These are phyloP conservation scores for Gisinianus flammeolus DNA, from an alignment of 2,888 invertebrate genomes.

Conservation along the genomic window DNA sequence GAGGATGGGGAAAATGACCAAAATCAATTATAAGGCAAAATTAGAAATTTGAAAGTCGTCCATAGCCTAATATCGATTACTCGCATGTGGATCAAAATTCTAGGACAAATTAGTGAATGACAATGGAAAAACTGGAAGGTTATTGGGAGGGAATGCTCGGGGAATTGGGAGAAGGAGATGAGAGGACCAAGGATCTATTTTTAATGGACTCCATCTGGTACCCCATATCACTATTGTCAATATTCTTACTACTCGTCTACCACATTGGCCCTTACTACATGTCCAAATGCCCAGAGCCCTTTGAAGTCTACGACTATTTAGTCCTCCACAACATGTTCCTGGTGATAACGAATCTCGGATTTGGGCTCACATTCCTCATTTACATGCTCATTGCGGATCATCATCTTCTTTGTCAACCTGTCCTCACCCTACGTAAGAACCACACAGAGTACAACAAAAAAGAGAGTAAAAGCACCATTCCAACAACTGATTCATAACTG, in stretches of 20 bases:
- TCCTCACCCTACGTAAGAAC: neutral
- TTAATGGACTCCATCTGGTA: conserved; percentile 21
- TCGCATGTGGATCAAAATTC: no score
- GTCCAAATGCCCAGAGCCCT: neutral
- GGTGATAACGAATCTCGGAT: conserved; percentile 8
- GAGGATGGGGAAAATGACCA: no score
- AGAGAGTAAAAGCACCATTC: neutral
- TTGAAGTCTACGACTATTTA: conserved; percentile 15
- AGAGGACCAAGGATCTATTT: conserved; percentile 8
- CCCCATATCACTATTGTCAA: neutral
- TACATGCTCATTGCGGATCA: neutral
- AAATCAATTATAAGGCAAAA: no score
- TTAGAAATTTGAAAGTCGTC: no score
- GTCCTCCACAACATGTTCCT: conserved; percentile 32
- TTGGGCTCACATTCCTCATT: conserved; percentile 20
- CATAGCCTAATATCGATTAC: no score
- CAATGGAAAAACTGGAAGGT: no score
- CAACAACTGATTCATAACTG: neutral
- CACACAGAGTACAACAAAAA: no score
- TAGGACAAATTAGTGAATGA: no score
- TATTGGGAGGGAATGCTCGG: no score
- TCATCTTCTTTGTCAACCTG: conserved; percentile 31
- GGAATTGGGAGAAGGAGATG: conserved; percentile 13
- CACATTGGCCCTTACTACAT: conserved; percentile 21
- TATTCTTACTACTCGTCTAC: conserved; percentile 16